phyloP scores from a whole-genome alignment of 1,140 invertebrate species.

The Apis mellifera region Amel_HAv3.1 CM009931.2:24570501-24571000 shows the following conservation, averaged over 20 bases:
- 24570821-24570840: no score
- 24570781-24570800: no score
- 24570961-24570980: not conserved
- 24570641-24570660: not conserved
- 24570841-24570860: no score
- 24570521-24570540: conserved; percentile 93
- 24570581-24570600: not conserved
- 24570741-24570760: not conserved
- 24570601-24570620: not conserved
- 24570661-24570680: not conserved
- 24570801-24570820: no score
- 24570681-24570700: not conserved
- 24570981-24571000: not conserved
- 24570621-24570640: not conserved
- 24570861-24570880: not conserved
- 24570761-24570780: no score
- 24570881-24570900: not conserved
- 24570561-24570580: not conserved
- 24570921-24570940: not conserved
- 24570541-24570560: conserved; percentile 84
- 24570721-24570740: not conserved
- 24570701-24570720: no score
- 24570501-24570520: conserved; percentile 87
- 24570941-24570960: not conserved
- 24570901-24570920: not conserved